Percentiles rank a stretch among this genome's conserved stretches.
Conservation (phyloP, 1,140 invertebrate species). For the Saxidomus purpurata region DNA sequence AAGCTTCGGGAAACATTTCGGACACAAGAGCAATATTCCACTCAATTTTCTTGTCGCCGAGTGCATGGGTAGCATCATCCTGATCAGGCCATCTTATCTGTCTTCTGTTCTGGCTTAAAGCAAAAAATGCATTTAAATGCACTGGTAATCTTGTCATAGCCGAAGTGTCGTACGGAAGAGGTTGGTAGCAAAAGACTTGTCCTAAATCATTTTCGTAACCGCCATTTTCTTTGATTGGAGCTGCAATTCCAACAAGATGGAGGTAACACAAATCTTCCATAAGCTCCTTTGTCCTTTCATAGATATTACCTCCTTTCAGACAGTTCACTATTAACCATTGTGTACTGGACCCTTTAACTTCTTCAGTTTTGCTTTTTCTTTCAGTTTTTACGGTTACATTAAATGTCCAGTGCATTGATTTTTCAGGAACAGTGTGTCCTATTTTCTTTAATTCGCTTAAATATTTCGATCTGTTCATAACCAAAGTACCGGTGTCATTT, state of each 20-base stretch:
- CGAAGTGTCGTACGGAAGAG: constrained; percentile 71
- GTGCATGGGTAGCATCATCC: neutral
- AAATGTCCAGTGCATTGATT: neutral
- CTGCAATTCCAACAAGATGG: constrained; percentile 74
- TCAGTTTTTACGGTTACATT: neutral
- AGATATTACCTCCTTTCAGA: constrained; percentile 51
- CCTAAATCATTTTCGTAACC: neutral
- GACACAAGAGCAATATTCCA: constrained; percentile 75
- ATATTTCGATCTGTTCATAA: no score
- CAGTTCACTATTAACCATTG: constrained; percentile 36
- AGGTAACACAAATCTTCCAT: constrained; percentile 47
- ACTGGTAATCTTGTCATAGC: constrained; percentile 78
- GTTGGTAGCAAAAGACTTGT: constrained; percentile 81
- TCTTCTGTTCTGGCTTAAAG: constrained; percentile 75
- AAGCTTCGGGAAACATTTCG: constrained; percentile 71
- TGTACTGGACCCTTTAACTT: neutral
- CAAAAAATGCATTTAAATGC: constrained; percentile 79
- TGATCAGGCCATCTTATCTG: constrained; percentile 77
- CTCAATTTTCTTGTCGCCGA: constrained; percentile 66
- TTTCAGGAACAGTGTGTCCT: neutral
- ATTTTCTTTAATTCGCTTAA: neutral
- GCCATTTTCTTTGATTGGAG: constrained; percentile 9
- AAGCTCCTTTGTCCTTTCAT: neutral
- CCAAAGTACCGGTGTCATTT: no score
- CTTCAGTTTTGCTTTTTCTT: neutral